Evolutionary conservation across 2,113 vertebrate genomes (phyloP).

Genomic region (Hippocampus barbouri): DNA sequence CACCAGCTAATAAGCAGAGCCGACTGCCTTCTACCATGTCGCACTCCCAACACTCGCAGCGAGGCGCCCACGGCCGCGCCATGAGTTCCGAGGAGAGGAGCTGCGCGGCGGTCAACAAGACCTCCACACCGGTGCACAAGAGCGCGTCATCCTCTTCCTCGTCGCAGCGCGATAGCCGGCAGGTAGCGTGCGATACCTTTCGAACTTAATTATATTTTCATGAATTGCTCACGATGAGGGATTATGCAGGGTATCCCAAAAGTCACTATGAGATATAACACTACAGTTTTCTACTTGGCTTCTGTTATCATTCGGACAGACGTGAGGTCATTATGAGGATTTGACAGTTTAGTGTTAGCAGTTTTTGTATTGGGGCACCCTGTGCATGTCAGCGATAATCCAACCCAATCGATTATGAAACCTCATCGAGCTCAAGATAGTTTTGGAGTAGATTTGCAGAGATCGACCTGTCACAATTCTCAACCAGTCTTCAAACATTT

Average conservation of each 20-base stretch:
- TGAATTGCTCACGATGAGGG: neutral
- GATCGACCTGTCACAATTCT: neutral
- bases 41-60: conserved; percentile 31
- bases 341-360: too few species aligned
- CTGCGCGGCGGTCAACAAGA: conserved; percentile 81
- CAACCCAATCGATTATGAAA: too few species aligned
- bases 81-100: conserved; percentile 92
- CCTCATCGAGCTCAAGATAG: too few species aligned
- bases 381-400: too few species aligned
- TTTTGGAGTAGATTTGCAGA: too few species aligned
- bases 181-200: conserved; percentile 74
- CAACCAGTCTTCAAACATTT: neutral
- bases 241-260: too few species aligned
- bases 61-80: conserved; percentile 71
- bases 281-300: neutral
- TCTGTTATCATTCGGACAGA: too few species aligned
- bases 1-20: conserved; percentile 38
- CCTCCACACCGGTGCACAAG: conserved; percentile 88
- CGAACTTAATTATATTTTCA: neutral
- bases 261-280: neutral
- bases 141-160: conserved; percentile 89
- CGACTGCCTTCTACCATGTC: conserved; percentile 54
- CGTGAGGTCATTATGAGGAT: too few species aligned
- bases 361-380: too few species aligned
- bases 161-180: conserved; percentile 90